A percentile compares a stretch with the other conserved stretches of the same genome.
phyloP scores from a whole-genome alignment of 2,113 vertebrate species.

The Otocyon megalotis region DNA sequence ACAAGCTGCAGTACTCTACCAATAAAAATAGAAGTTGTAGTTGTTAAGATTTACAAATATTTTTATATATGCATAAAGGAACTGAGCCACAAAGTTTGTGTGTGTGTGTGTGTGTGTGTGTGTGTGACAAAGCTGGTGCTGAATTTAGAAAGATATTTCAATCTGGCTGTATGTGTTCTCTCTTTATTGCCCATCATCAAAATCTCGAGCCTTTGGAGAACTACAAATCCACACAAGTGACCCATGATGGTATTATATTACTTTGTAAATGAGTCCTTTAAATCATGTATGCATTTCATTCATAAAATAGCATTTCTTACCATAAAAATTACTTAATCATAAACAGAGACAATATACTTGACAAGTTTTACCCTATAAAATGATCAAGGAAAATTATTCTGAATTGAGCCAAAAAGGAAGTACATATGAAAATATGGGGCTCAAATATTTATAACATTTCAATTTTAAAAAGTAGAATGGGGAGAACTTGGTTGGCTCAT shows the following conservation, averaged over 20 bases:
- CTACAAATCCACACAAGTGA: neutral
- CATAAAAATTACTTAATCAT: neutral
- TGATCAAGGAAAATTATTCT: neutral
- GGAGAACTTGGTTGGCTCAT: neutral
- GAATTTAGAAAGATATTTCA: slow-evolving; percentile 20
- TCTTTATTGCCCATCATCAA: slow-evolving; percentile 10
- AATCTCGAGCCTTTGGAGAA: neutral
- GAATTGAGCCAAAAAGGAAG: neutral
- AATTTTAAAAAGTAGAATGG: neutral
- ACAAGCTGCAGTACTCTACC: neutral
- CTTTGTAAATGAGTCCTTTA: slow-evolving; percentile 41
- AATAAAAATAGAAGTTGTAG: slow-evolving; percentile 15
- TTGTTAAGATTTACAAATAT: slow-evolving; percentile 40
- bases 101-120: too few species aligned
- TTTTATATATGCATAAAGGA: neutral
- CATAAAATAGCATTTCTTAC: neutral
- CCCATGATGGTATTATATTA: neutral
- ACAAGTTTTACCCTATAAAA: slow-evolving; percentile 30
- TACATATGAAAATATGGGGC: slow-evolving; percentile 2
- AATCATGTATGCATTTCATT: neutral
- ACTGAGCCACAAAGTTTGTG: neutral
- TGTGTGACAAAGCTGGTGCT: neutral
- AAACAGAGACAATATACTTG: neutral
- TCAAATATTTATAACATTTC: slow-evolving; percentile 5
- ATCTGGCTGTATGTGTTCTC: neutral